phyloP scores from a whole-genome alignment of 1,140 invertebrate species.

The Scaptomyza hsui region DNA sequence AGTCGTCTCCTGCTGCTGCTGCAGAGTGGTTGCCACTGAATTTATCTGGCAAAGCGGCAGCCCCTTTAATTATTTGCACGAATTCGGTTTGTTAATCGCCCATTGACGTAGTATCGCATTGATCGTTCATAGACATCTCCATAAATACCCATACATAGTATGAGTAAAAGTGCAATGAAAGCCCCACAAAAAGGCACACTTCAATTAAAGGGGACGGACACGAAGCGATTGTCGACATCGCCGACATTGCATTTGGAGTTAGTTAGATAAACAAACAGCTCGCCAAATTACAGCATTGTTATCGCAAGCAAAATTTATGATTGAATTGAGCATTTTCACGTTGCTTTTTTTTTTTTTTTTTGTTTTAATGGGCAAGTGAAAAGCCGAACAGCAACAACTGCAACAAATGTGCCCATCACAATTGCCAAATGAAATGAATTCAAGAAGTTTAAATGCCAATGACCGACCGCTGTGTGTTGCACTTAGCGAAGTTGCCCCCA shows the following conservation, averaged over 20 bases:
- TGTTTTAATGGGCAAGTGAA: conserved; percentile 55
- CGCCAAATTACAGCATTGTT: conserved; percentile 65
- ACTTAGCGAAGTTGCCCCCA: conserved; percentile 27
- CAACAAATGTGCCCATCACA: conserved; percentile 39
- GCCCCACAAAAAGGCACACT: conserved; percentile 62
- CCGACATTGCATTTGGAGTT: conserved; percentile 37
- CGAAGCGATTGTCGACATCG: conserved; percentile 36
- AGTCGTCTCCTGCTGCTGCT: neutral
- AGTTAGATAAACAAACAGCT: conserved; percentile 61
- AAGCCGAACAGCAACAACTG: conserved; percentile 33
- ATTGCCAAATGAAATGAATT: conserved; percentile 58
- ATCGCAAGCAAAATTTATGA: conserved; percentile 57
- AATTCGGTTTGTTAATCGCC: conserved; percentile 63
- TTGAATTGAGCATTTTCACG: conserved; percentile 61
- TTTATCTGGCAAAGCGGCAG: conserved; percentile 25
- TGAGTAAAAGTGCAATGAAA: conserved; percentile 59
- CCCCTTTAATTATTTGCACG: conserved; percentile 69
- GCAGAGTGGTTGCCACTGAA: conserved; percentile 7
- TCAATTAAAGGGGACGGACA: conserved; percentile 58
- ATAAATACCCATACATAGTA: conserved; percentile 21
- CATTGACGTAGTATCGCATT: conserved; percentile 45
- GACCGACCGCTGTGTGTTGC: conserved; percentile 45
- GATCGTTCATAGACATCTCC: conserved; percentile 53
- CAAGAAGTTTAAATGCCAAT: conserved; percentile 57
- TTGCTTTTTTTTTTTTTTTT: conserved; percentile 40